Base-by-base conservation (phyloP, 2,888 invertebrate species). In the Hemistola chrysoprasaria region DNA sequence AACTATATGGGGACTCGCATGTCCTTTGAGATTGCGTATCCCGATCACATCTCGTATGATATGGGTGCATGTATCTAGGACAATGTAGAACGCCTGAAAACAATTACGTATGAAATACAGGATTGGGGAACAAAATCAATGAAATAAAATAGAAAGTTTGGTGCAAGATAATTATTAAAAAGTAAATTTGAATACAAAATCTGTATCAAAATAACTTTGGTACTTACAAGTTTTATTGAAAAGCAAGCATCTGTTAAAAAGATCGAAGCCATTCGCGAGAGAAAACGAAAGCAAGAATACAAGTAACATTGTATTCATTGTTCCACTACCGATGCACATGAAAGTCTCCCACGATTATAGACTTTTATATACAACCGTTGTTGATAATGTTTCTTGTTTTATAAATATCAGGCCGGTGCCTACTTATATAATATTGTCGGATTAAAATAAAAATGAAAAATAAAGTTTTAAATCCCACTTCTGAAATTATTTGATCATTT, bases 1-100 rank as follows among this genome's bases (percentile, higher is more conserved):
- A 66, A 6, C 45, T 10, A 3, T 35, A n/a, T 1, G 66, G 77
- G 6, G 44, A 40, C 6, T 46, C 47, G 37, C 83, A 84, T 1
- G 83, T 81, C 11, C 67, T 47, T 41, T 82, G 83, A 0, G 83
- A 76, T 22, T 65, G 3, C 0, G 82, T 70, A 2, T 74, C 57
- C 1, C 46, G 59, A 40, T 83, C 77, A 43, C 84, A 84, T n/a
- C 78, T 61, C 1, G 81, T 79, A 53, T 84, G 77, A 39, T 84
- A 84, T 0, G 82, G 54, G 28, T 80, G 76, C 81, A 82, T 83
- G 8, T 54, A 35, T 0, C 56, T 56, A 0, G 84, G 84, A 22
- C 84, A 84, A 22, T 60, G 53, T 1, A 38, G 11, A 1, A 81
- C 70, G 57, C 84, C 83, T 83, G 72, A 9, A 70, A 67, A 22